Conservation (phyloP, 2,888 invertebrate genomes). For the Molorchus minor region DNA sequence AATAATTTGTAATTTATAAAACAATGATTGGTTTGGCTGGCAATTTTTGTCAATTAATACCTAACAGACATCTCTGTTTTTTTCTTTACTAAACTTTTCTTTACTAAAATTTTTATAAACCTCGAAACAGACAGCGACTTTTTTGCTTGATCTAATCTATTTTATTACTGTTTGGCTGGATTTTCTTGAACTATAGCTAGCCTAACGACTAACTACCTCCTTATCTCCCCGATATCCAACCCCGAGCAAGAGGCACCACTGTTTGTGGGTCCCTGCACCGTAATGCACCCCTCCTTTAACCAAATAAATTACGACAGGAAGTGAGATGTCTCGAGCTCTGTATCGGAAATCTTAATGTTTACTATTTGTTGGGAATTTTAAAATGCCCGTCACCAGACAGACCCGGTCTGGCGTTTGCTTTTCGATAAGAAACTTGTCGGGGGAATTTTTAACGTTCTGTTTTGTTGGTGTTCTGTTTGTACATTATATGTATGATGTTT, state of each 20-base stretch:
- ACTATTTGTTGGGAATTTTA: conserved; percentile 19
- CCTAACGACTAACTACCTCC: conserved; percentile 19
- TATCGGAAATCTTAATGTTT: conserved; percentile 20
- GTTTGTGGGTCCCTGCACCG: conserved; percentile 5
- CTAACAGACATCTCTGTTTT: too few species aligned
- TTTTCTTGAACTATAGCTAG: conserved; percentile 24
- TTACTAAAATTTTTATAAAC: too few species aligned
- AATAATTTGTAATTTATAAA: too few species aligned
- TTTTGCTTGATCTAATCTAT: too few species aligned
- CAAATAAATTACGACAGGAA: conserved; percentile 28
- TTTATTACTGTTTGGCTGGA: conserved; percentile 22
- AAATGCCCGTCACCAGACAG: not conserved
- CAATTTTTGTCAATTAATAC: too few species aligned
- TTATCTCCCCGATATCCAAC: conserved; percentile 10
- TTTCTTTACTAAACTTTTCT: too few species aligned
- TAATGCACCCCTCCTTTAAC: not conserved
- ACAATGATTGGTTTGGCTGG: too few species aligned
- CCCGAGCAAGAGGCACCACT: conserved; percentile 3
- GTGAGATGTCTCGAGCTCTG: conserved; percentile 32
- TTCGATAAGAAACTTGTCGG: not conserved
- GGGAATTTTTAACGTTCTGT: not conserved
- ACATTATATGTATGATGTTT: too few species aligned
- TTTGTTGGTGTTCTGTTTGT: not conserved
- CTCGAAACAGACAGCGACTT: too few species aligned
- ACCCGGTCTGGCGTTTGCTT: not conserved